phyloP scores from a whole-genome alignment of 1,140 invertebrate species.

The Penaeus chinensis region DNA sequence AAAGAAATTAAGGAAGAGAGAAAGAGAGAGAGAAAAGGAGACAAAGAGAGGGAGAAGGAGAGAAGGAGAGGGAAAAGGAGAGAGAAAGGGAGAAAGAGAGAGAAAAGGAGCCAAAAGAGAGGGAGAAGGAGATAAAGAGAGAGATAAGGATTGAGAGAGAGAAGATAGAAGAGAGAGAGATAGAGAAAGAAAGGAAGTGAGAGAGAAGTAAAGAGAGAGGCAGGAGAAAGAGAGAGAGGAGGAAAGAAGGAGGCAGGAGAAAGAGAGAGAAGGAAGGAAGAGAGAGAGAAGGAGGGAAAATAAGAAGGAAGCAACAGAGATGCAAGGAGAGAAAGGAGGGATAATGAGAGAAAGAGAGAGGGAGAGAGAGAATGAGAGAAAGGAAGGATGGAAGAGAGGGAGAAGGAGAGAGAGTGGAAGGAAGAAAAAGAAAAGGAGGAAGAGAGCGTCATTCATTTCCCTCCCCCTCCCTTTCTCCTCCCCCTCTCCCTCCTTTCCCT shows the following conservation, averaged over 20 bases:
- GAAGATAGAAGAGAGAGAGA: no score
- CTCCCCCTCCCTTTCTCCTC: not conserved
- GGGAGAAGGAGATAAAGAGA: not conserved
- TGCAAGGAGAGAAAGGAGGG: not conserved
- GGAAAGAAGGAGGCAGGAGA: not conserved
- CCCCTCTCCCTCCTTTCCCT: not conserved
- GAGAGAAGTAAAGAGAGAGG: not conserved
- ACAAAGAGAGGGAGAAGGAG: not conserved
- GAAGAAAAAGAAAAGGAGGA: no score
- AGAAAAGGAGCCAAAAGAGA: no score
- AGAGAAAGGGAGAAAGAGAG: no score
- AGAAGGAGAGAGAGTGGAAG: no score
- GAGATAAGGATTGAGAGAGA: not conserved
- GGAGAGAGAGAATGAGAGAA: not conserved
- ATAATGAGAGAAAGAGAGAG: not conserved
- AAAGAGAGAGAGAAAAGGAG: not conserved
- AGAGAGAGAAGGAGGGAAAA: not conserved
- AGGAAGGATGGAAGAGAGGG: no score
- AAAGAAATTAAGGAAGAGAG: not conserved
- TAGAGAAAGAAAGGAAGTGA: no score
- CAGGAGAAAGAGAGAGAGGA: not conserved
- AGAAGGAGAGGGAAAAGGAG: not conserved
- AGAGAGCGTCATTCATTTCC: not conserved
- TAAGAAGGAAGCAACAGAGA: not conserved
- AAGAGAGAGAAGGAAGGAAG: not conserved